phyloP scores from a whole-genome alignment of 2,797 vertebrate genomes.

The Centropyge bicolor region DNA sequence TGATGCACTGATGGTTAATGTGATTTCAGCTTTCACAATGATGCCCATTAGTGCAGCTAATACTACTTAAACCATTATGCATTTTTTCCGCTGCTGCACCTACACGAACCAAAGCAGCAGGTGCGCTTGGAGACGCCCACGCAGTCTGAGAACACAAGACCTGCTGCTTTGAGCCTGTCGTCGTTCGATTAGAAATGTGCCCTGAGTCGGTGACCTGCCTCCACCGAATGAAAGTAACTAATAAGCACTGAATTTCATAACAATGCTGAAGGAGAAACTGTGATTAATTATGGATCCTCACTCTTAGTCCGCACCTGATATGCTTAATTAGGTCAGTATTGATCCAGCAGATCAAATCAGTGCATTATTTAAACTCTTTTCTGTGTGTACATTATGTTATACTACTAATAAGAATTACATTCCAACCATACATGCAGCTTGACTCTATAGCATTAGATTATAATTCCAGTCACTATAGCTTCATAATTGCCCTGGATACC shows the following conservation, averaged over 20 bases:
- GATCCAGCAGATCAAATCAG: not conserved
- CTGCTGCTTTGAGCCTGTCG: not conserved
- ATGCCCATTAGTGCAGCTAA: slow-evolving; percentile 10
- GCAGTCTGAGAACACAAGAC: not conserved
- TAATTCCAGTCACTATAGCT: not conserved
- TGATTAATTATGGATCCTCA: slow-evolving; percentile 4
- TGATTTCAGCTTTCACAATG: slow-evolving; percentile 26
- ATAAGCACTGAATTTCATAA: not conserved
- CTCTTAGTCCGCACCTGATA: not conserved
- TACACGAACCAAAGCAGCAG: not conserved
- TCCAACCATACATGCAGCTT: not conserved
- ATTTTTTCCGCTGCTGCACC: not conserved
- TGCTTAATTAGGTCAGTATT: not conserved
- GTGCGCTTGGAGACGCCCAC: not conserved
- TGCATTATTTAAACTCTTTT: not conserved
- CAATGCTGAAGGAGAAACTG: not conserved
- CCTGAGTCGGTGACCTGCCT: not conserved
- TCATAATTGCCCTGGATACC: not conserved
- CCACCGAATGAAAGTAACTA: not conserved
- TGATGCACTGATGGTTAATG: slow-evolving; percentile 18
- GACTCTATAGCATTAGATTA: not conserved
- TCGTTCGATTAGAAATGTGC: not conserved
- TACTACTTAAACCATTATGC: slow-evolving; percentile 1
- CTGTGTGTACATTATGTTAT: not conserved
- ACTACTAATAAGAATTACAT: not conserved